phyloP scores from a whole-genome alignment of 2,888 invertebrate genomes.

The Cataglyphis cursor region DNA sequence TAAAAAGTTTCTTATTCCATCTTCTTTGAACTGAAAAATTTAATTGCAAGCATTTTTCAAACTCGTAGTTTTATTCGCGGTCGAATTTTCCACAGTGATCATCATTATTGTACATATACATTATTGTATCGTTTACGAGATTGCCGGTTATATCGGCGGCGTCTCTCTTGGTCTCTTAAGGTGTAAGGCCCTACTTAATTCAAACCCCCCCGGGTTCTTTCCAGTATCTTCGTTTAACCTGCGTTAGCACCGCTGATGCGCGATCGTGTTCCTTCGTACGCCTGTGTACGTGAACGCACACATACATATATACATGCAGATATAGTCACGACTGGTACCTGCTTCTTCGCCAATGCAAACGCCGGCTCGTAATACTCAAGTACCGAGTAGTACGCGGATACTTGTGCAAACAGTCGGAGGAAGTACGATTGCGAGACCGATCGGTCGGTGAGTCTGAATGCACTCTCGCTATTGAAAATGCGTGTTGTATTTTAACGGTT shows the following conservation, averaged over 20 bases:
- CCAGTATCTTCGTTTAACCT: constrained; percentile 61
- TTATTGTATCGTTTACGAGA: constrained; percentile 13
- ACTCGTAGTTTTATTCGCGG: constrained; percentile 4
- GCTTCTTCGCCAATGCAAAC: constrained; percentile 70
- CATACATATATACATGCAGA: constrained; percentile 25
- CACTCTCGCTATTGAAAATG: constrained; percentile 50
- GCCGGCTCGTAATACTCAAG: constrained; percentile 66
- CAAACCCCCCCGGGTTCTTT: constrained; percentile 46
- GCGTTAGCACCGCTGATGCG: constrained; percentile 49
- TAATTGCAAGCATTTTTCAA: constrained; percentile 11
- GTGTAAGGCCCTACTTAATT: constrained; percentile 56
- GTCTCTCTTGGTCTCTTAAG: constrained; percentile 41
- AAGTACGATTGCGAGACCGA: constrained; percentile 71
- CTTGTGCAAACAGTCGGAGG: constrained; percentile 74
- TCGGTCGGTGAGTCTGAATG: constrained; percentile 51
- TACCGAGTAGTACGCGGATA: constrained; percentile 64
- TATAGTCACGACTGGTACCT: constrained; percentile 60
- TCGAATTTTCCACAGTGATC: constrained; percentile 23
- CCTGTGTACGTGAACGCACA: not conserved
- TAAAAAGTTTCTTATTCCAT: not conserved
- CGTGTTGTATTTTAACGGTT: constrained; percentile 48
- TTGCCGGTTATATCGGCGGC: constrained; percentile 39
- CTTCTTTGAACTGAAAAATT: not conserved
- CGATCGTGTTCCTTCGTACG: constrained; percentile 28
- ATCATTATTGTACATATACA: constrained; percentile 22